Evolutionary conservation across 2,113 vertebrate genomes (phyloP).

Genomic region (Triplophysa rosa): DNA sequence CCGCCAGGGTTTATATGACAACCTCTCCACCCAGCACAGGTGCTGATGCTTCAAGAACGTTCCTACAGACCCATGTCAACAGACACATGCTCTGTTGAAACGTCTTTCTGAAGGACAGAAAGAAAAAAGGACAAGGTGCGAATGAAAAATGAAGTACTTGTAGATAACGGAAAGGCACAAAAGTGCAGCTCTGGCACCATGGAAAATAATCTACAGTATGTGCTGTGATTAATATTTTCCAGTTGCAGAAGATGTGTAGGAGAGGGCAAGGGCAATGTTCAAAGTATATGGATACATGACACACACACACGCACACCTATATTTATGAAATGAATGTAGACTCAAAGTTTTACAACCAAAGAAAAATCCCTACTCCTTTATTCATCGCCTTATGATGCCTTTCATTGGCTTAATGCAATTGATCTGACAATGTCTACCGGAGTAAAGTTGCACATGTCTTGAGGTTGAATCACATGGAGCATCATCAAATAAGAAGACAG

Average conservation of each 20-base stretch:
- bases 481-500: not conserved
- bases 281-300: not conserved
- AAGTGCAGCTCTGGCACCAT: not conserved
- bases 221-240: conserved; percentile 39
- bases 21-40: conserved; percentile 64
- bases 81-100: conserved; percentile 5
- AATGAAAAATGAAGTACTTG: not conserved
- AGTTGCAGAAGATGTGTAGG: conserved; percentile 11
- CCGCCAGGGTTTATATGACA: conserved; percentile 55
- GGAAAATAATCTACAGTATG: not conserved
- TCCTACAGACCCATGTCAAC: conserved; percentile 49
- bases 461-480: not conserved
- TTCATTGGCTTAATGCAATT: not conserved
- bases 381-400: not conserved
- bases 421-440: not conserved
- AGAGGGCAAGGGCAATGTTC: conserved; percentile 7
- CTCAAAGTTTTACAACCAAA: not conserved
- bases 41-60: conserved; percentile 65
- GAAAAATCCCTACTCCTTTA: conserved; percentile 2
- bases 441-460: not conserved
- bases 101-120: not conserved
- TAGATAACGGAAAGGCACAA: not conserved
- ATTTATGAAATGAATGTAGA: not conserved
- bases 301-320: not conserved
- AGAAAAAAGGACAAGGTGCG: not conserved